Base-by-base conservation (phyloP, 2,797 vertebrate species). In the Peromyscus attwateri region DNA sequence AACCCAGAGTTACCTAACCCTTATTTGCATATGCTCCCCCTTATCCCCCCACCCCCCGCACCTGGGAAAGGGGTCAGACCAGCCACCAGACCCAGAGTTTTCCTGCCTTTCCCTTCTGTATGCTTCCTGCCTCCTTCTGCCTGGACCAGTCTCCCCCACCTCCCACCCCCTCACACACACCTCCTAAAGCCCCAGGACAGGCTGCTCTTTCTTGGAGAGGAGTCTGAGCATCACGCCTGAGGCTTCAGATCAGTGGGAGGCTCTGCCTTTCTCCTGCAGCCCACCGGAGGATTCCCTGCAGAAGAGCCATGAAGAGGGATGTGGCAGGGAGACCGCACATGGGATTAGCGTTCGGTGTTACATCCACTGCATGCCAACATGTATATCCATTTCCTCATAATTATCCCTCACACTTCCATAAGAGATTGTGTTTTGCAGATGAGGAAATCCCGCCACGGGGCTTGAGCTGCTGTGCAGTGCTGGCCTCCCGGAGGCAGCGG, bases 241-340 rank as follows among this genome's bases (percentile, higher is more conserved):
- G 34, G 64, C n/a, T 77, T 89, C 6, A 0, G 27, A 57, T 31
- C 27, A 9, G 7, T 73, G 2, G 6, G 10, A 71, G 37, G 52
- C 60, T 81, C 27, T 57, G 27, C 49, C 25, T 4, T 52, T 62
- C 31, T 23, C 4, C n/a, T n/a, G 68, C 0, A 3, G 1, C 75
- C 5, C 21, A 10, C 27, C 11, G 43, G 31, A 46, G 49, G 31
- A 25, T 37, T 31, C 23, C 23, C 34, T 2, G 31, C 5, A 0
- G 60, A 43, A 11, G 46, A 37, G 64, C 29, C 19, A 6, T 29
- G 6, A 57, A 46, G 46, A 68, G 55, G 73, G 23, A 29, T n/a
- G 46, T 12, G 27, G 13, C 71, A 40, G 52, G 29, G 9, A 31
- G 2, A 16, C 21, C 0, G 1, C 6, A 27, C n/a, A 19, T 9